These are phyloP conservation scores for Bombus impatiens DNA, from an alignment of 1,140 invertebrate species.

Conservation along the genomic window DNA sequence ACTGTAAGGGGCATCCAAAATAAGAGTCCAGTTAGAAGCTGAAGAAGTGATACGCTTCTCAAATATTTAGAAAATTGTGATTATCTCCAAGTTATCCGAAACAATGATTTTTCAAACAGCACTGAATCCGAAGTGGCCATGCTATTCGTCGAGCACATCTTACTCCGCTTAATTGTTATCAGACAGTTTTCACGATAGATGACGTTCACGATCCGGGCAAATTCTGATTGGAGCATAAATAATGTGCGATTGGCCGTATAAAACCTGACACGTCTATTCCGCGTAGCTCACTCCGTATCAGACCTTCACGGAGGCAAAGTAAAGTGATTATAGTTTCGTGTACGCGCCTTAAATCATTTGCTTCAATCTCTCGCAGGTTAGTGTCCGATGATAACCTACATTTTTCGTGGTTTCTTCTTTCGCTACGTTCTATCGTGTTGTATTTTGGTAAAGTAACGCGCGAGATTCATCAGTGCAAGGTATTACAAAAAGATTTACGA, in stretches of 20 bases:
- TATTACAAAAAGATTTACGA: background rate
- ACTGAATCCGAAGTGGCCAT: too few relatives aligned
- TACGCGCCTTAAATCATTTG: background rate
- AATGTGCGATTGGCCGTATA: slow-evolving; percentile 26
- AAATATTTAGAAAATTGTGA: background rate
- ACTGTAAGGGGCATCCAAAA: background rate
- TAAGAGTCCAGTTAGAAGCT: too few relatives aligned
- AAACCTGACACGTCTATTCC: slow-evolving; percentile 38
- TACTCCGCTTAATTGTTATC: slow-evolving; percentile 2
- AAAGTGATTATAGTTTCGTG: slow-evolving; percentile 36
- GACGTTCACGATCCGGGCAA: background rate
- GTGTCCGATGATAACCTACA: slow-evolving; percentile 2
- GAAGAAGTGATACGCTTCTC: too few relatives aligned
- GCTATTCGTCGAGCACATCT: too few relatives aligned
- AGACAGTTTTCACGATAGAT: background rate
- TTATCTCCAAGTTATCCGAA: too few relatives aligned
- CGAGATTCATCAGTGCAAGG: background rate
- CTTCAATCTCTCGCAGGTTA: slow-evolving; percentile 41
- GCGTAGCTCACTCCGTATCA: slow-evolving; percentile 27
- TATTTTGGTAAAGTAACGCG: background rate
- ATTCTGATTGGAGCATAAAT: slow-evolving; percentile 44
- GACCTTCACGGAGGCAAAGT: background rate
- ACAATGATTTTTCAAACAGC: too few relatives aligned
- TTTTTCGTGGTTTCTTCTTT: too few relatives aligned
- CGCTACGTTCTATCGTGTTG: background rate